Evolutionary conservation across 2,888 invertebrate genomes (phyloP).

Genomic region (Melinaea marsaeus): DNA sequence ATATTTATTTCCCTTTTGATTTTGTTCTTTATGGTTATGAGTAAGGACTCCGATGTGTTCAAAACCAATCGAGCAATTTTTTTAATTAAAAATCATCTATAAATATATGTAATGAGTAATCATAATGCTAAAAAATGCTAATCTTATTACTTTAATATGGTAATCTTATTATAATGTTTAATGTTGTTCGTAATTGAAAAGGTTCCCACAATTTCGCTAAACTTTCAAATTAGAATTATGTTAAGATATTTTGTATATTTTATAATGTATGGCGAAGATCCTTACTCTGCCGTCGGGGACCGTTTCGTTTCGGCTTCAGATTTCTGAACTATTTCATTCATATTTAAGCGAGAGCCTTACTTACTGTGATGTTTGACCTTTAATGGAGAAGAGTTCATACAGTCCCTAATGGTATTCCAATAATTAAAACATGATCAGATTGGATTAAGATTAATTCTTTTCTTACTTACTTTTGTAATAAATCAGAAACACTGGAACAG

Average conservation of each 20-base stretch:
- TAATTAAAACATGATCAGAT: background rate
- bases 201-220: too few species aligned
- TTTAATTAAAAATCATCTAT: too few species aligned
- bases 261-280: slow-evolving; percentile 1
- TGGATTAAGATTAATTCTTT: slow-evolving; percentile 1
- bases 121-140: too few species aligned
- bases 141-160: too few species aligned
- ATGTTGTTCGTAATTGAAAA: too few species aligned
- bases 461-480: background rate
- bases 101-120: too few species aligned
- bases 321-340: slow-evolving; percentile 11
- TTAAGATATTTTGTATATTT: background rate
- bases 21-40: too few species aligned
- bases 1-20: too few species aligned
- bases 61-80: too few species aligned
- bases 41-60: too few species aligned
- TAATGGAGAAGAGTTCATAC: background rate
- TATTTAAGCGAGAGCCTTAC: slow-evolving; percentile 5
- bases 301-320: background rate
- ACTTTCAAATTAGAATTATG: background rate
- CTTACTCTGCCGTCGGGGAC: background rate
- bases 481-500: background rate
- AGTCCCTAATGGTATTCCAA: background rate
- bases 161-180: too few species aligned
- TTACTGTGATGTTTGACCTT: slow-evolving; percentile 3